These are phyloP conservation scores for Aradophagus sp. DNA, from an alignment of 1,140 invertebrate species.

Conservation along the genomic window DNA sequence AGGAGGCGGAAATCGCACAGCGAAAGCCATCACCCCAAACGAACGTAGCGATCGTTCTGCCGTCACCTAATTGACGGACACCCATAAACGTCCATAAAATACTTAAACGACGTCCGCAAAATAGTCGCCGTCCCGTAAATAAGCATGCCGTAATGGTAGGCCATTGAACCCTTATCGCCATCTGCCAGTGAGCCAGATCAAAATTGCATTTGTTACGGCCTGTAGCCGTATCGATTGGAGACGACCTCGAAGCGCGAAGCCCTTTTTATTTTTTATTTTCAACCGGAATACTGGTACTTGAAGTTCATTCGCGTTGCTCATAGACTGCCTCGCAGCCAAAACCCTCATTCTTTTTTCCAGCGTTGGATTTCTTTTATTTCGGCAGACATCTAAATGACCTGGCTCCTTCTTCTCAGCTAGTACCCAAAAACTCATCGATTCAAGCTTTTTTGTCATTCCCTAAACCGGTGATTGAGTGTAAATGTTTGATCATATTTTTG, in stretches of 20 bases:
- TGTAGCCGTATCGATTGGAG: slow-evolving; percentile 49
- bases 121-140: slow-evolving; percentile 6
- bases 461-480: too few relatives aligned
- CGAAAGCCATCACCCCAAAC: slow-evolving; percentile 10
- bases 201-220: slow-evolving; percentile 54
- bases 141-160: slow-evolving; percentile 29
- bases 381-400: too few relatives aligned
- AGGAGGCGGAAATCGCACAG: slow-evolving; percentile 5
- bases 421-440: too few relatives aligned
- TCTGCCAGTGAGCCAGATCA: slow-evolving; percentile 47
- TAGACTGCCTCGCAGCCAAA: neutral
- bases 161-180: slow-evolving; percentile 48
- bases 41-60: neutral
- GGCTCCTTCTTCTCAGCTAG: too few relatives aligned
- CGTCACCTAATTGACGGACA: slow-evolving; percentile 7
- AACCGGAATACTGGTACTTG: slow-evolving; percentile 25
- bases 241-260: slow-evolving; percentile 25
- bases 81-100: slow-evolving; percentile 14
- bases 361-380: too few relatives aligned
- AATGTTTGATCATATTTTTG: too few relatives aligned
- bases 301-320: slow-evolving; percentile 9
- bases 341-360: too few relatives aligned
- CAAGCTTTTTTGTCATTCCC: too few relatives aligned
- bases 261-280: slow-evolving; percentile 47
- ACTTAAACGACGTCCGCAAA: slow-evolving; percentile 18